A percentile compares a stretch with the other conserved stretches of the same genome.
Evolutionary conservation across 1,140 invertebrate species (phyloP).

Genomic region (Drosophila mauritiana): DNA sequence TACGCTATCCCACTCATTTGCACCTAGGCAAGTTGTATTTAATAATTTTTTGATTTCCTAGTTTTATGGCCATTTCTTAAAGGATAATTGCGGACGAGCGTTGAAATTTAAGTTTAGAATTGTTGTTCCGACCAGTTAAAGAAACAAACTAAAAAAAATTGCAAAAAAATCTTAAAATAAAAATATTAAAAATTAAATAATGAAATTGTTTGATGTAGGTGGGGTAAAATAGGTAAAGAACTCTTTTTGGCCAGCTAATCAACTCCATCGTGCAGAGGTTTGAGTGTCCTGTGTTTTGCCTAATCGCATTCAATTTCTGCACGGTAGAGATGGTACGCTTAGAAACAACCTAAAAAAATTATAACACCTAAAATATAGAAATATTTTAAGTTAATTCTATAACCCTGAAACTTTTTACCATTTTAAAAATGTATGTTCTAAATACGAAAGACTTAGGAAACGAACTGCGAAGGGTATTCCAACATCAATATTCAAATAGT

Average conservation of each 20-base stretch:
- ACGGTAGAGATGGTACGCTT: slow-evolving; percentile 66
- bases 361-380: neutral
- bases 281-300: slow-evolving; percentile 58
- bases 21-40: slow-evolving; percentile 58
- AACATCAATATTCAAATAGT: neutral
- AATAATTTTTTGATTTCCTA: slow-evolving; percentile 65
- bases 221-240: neutral
- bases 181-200: slow-evolving; percentile 44
- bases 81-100: slow-evolving; percentile 40
- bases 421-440: neutral
- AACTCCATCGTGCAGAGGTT: slow-evolving; percentile 74
- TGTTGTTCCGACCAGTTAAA: slow-evolving; percentile 56
- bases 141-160: slow-evolving; percentile 35
- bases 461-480: neutral
- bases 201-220: neutral
- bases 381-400: no score
- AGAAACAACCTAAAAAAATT: slow-evolving; percentile 39
- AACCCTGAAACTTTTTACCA: neutral
- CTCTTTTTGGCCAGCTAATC: slow-evolving; percentile 14
- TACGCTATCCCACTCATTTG: slow-evolving; percentile 59
- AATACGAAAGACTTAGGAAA: slow-evolving; percentile 13
- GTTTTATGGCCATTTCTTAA: slow-evolving; percentile 67
- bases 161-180: slow-evolving; percentile 55
- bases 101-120: slow-evolving; percentile 74
- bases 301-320: slow-evolving; percentile 67